phyloP scores from a whole-genome alignment of 2,797 vertebrate species.

The Notamacropus eugenii region DNA sequence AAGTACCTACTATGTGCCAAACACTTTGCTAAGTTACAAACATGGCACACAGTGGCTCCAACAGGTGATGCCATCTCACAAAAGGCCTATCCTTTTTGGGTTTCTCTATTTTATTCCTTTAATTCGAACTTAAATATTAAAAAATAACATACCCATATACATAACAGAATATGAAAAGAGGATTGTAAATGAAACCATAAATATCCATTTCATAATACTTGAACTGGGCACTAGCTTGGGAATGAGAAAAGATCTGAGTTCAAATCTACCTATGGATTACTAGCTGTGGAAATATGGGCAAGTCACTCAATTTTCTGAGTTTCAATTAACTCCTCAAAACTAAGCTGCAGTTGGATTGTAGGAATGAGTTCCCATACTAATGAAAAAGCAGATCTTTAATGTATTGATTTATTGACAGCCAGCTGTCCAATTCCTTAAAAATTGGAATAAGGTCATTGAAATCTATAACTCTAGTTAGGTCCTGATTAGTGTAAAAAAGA shows the following conservation, averaged over 20 bases:
- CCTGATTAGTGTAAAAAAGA: neutral
- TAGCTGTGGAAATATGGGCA: neutral
- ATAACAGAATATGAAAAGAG: neutral
- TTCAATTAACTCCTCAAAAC: neutral
- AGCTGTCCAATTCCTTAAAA: neutral
- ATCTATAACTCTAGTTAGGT: neutral
- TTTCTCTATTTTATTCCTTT: neutral
- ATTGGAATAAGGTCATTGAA: neutral
- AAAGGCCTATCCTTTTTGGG: neutral
- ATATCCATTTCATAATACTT: neutral
- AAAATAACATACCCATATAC: neutral
- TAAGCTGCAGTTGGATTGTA: neutral
- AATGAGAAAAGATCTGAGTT: neutral
- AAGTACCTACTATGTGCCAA: neutral
- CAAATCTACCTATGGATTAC: neutral
- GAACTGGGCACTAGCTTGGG: neutral
- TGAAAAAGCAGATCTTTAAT: neutral
- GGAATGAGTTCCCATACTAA: neutral
- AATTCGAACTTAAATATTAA: neutral
- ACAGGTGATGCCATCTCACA: neutral
- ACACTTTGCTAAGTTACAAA: neutral
- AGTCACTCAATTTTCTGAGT: neutral
- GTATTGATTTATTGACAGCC: neutral
- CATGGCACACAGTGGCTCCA: neutral
- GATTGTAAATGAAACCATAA: neutral